A percentile compares a stretch with the other conserved stretches of the same genome.
phyloP scores from a whole-genome alignment of 1,140 invertebrate species.

The Leptoteleia sp. region DNA sequence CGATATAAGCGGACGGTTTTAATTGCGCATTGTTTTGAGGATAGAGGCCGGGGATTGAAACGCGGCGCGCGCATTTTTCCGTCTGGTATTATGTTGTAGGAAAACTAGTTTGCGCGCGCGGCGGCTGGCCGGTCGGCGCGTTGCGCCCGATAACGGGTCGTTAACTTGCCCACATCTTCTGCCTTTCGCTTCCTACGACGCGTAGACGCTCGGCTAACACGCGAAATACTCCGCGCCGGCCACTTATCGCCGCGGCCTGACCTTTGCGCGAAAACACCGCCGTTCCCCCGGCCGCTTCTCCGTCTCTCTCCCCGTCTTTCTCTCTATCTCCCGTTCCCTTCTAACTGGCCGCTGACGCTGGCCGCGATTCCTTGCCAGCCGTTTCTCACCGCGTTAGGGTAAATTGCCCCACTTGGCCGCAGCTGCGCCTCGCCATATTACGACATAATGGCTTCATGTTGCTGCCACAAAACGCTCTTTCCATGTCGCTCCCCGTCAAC shows the following conservation, averaged over 20 bases:
- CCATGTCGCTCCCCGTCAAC: too few relatives aligned
- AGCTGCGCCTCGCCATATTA: constrained; percentile 2
- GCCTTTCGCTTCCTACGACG: constrained; percentile 66
- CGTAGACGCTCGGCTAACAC: constrained; percentile 42
- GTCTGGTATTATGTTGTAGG: constrained; percentile 46
- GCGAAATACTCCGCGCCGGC: constrained; percentile 35
- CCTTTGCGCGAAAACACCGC: constrained; percentile 35
- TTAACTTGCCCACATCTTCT: constrained; percentile 76
- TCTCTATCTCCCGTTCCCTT: too few relatives aligned
- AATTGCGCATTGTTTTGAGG: constrained; percentile 33
- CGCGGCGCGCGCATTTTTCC: constrained; percentile 21
- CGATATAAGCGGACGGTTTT: constrained; percentile 14
- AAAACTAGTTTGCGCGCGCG: constrained; percentile 71
- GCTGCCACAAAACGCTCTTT: too few relatives aligned
- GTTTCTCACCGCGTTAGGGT: constrained; percentile 3
- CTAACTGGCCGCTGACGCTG: too few relatives aligned
- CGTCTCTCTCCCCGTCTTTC: too few relatives aligned
- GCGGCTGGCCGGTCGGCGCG: constrained; percentile 42
- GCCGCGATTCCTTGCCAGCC: constrained; percentile 1
- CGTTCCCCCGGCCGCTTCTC: constrained; percentile 5
- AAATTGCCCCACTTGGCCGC: constrained; percentile 15
- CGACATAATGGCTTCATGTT: constrained; percentile 10
- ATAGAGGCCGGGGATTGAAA: constrained; percentile 14
- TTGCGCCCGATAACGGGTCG: constrained; percentile 73
- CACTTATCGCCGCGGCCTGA: constrained; percentile 34